These are phyloP conservation scores for Troides oblongomaculatus DNA, from an alignment of 2,888 invertebrate species.

Conservation along the genomic window DNA sequence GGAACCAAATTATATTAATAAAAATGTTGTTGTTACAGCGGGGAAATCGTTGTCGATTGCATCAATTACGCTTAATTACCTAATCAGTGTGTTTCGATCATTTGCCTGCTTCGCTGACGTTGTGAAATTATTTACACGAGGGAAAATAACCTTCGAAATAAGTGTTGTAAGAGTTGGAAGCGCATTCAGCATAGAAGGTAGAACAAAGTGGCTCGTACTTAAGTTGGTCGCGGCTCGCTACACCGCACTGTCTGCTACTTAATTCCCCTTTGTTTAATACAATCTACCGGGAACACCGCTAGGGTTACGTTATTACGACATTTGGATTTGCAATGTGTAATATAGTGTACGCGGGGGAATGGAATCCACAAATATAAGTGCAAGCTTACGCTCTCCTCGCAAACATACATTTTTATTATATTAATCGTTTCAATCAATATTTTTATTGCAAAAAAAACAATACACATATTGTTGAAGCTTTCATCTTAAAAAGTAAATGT, in stretches of 20 bases:
- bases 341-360: slow-evolving; percentile 52
- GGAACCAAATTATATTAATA: slow-evolving; percentile 63
- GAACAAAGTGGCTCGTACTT: slow-evolving; percentile 55
- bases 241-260: slow-evolving; percentile 59
- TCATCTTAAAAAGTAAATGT: too few relatives aligned
- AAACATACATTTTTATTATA: slow-evolving; percentile 14
- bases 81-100: slow-evolving; percentile 61
- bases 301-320: slow-evolving; percentile 63
- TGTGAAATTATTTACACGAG: slow-evolving; percentile 36
- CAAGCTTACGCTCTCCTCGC: slow-evolving; percentile 46
- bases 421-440: background rate
- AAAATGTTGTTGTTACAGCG: slow-evolving; percentile 54
- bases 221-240: slow-evolving; percentile 56
- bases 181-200: slow-evolving; percentile 32
- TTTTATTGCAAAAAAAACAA: background rate
- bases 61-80: slow-evolving; percentile 60
- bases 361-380: slow-evolving; percentile 61
- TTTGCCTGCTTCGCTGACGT: slow-evolving; percentile 31
- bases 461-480: too few relatives aligned
- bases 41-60: slow-evolving; percentile 60
- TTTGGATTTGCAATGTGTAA: slow-evolving; percentile 49
- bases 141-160: slow-evolving; percentile 30
- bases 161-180: slow-evolving; percentile 36
- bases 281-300: slow-evolving; percentile 60
- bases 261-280: slow-evolving; percentile 67